These are phyloP conservation scores for Sphaerophoria rueppellii DNA, from an alignment of 2,888 invertebrate genomes.

Conservation along the genomic window DNA sequence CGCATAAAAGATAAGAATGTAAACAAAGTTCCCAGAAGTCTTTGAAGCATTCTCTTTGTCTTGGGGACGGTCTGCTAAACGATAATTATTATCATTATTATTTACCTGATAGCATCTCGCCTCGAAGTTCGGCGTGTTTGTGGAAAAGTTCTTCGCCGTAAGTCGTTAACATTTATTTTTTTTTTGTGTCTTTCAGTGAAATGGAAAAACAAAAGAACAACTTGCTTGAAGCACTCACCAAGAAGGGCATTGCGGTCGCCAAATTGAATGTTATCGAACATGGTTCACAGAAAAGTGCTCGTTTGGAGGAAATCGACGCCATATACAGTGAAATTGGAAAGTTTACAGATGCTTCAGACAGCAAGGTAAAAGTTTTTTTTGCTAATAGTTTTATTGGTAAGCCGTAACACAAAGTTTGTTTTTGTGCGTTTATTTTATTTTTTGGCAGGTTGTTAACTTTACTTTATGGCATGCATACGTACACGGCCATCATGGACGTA, in stretches of 20 bases:
- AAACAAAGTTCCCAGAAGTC: no score
- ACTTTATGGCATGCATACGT: slow-evolving; percentile 92
- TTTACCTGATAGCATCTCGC: slow-evolving; percentile 31
- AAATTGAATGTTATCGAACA: slow-evolving; percentile 83
- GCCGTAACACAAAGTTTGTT: background rate
- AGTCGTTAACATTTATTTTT: slow-evolving; percentile 21
- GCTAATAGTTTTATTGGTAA: background rate
- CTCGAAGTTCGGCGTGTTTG: background rate
- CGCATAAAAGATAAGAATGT: no score
- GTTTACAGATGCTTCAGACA: slow-evolving; percentile 90
- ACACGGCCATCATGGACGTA: slow-evolving; percentile 91
- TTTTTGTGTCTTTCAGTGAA: slow-evolving; percentile 83
- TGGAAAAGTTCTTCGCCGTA: slow-evolving; percentile 26
- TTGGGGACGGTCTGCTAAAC: background rate
- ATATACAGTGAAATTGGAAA: slow-evolving; percentile 89
- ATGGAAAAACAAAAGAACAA: slow-evolving; percentile 93
- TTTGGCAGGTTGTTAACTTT: slow-evolving; percentile 87
- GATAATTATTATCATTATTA: slow-evolving; percentile 24
- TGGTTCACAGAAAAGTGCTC: slow-evolving; percentile 78
- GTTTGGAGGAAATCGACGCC: slow-evolving; percentile 85
- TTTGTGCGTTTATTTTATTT: background rate
- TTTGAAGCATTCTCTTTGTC: no score
- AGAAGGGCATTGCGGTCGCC: slow-evolving; percentile 89
- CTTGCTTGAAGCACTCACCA: slow-evolving; percentile 90
- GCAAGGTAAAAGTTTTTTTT: slow-evolving; percentile 84